Conservation (phyloP, 2,888 invertebrate species). For the Ptychoptera albimana region DNA sequence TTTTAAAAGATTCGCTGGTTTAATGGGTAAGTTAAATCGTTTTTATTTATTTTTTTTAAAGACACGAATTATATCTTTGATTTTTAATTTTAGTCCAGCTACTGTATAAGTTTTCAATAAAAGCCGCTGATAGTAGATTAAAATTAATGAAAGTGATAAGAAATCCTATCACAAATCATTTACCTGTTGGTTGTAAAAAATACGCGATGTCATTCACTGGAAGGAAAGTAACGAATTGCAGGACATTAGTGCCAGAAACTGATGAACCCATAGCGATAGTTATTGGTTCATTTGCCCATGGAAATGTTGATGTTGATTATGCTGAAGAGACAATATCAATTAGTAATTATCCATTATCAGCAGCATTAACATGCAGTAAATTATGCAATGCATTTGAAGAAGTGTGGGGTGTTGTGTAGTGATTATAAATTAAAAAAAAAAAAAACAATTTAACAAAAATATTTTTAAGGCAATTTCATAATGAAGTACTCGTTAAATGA, state of each 20-base stretch:
- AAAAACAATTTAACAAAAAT: no score
- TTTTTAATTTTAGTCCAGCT: slow-evolving; percentile 65
- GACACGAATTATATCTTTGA: slow-evolving; percentile 3
- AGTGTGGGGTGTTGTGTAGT: slow-evolving; percentile 61
- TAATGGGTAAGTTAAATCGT: slow-evolving; percentile 60
- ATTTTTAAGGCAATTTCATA: no score
- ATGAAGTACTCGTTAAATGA: no score
- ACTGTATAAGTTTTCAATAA: slow-evolving; percentile 82
- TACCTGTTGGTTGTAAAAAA: slow-evolving; percentile 88
- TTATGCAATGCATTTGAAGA: slow-evolving; percentile 90
- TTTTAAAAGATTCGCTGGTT: slow-evolving; percentile 89
- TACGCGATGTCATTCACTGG: slow-evolving; percentile 80
- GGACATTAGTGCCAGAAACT: slow-evolving; percentile 59
- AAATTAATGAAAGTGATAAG: slow-evolving; percentile 91
- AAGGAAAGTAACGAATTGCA: slow-evolving; percentile 47
- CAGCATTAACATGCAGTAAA: slow-evolving; percentile 91
- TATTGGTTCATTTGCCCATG: slow-evolving; percentile 96
- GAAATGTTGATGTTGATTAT: slow-evolving; percentile 77
- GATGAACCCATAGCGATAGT: slow-evolving; percentile 79
- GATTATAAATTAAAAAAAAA: neutral
- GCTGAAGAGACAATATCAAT: slow-evolving; percentile 82
- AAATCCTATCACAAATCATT: slow-evolving; percentile 86
- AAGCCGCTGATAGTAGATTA: slow-evolving; percentile 77
- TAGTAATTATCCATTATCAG: slow-evolving; percentile 92
- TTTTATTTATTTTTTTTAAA: no score